Conservation (phyloP, 2,888 invertebrate genomes). For the Laothoe populi region DNA sequence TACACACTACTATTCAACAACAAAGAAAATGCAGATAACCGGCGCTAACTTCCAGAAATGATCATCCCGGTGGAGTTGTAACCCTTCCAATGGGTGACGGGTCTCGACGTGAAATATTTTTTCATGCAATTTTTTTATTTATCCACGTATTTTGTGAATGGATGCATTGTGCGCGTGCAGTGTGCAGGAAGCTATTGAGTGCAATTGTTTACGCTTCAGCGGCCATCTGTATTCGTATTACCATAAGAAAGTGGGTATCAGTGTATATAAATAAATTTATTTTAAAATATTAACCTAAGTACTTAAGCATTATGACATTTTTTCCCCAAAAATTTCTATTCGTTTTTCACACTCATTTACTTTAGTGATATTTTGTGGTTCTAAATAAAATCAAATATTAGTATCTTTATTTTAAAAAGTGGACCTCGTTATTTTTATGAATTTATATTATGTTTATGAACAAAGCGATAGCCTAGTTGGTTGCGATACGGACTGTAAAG, state of each 20-base stretch:
- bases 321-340: background rate
- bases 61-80: conserved; percentile 70
- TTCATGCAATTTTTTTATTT: conserved; percentile 46
- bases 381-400: background rate
- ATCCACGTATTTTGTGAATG: conserved; percentile 65
- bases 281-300: conserved; percentile 23
- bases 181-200: conserved; percentile 73
- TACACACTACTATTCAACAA: conserved; percentile 36
- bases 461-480: no score
- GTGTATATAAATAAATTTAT: conserved; percentile 40
- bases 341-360: background rate
- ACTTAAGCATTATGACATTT: background rate
- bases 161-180: conserved; percentile 64
- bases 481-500: no score
- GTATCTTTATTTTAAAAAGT: background rate
- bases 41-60: conserved; percentile 71
- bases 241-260: conserved; percentile 53
- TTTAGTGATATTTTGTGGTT: no score
- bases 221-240: conserved; percentile 58
- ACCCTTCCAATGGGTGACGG: conserved; percentile 53
- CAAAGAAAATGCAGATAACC: conserved; percentile 39
- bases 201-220: conserved; percentile 67
- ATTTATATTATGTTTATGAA: no score
- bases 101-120: conserved; percentile 46
- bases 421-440: no score